Evolutionary conservation across 1,140 invertebrate species (phyloP), one percentile per base, ranked within the genome.

Genomic region (Trichogramma pretiosum): DNA sequence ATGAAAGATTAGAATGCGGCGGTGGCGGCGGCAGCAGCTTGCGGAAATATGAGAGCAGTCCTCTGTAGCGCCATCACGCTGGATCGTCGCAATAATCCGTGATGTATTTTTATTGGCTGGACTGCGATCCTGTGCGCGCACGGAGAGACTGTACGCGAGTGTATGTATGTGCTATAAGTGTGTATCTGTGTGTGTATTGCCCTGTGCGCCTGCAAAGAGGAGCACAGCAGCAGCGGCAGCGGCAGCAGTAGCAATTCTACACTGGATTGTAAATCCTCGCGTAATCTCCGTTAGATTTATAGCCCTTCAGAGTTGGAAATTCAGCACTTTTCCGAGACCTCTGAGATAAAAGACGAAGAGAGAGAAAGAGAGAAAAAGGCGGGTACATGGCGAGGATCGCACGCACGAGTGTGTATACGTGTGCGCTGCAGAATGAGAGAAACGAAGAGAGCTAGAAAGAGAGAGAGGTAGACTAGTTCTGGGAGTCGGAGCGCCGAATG

Each of bases 201-300:
- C 58, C 57, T 59, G 55, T 62, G 51, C 53, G 55, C 56, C 55
- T 34, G 52, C 56, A n/a, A n/a, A n/a, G n/a, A n/a, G n/a, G 26
- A 7, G 26, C 26, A 28, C 26, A 13, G 7, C 7, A 13, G 7
- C 26, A 28, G 26, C 26, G 7, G 13, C 26, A 13, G 7, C 26
- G 26, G 7, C 42, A 45, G 36, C 32, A 50, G 48, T n/a, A n/a
- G 35, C 42, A n/a, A n/a, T n/a, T n/a, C n/a, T n/a, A n/a, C n/a
- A n/a, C n/a, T n/a, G 24, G 22, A 51, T 43, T 51, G 49, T 51
- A 51, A 51, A 51, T 51, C 44, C 49, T 51, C 23, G 49, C 37
- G 49, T 51, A 51, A 51, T 51, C 49, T 51, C 49, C 38, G 32
- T 38, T 17, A 18, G 43, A 51, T 51, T 51, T 51, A 51, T 51